These are phyloP conservation scores for Entelurus aequoreus DNA, from an alignment of 2,113 vertebrate species.

Conservation along the genomic window DNA sequence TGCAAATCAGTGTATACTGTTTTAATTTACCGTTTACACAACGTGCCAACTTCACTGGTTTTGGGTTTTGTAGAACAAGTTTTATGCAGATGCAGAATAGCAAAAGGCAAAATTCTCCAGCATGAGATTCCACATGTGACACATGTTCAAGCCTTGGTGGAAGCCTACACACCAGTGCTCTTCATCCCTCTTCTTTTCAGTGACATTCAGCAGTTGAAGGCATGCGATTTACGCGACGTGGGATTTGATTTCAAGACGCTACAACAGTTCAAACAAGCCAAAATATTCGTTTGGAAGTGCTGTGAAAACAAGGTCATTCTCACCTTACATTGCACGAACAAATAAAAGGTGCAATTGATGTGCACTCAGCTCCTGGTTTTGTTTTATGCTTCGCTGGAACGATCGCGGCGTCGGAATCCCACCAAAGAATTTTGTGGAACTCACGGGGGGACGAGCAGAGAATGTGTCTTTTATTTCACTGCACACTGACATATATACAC, in stretches of 20 bases:
- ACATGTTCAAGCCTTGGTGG: background rate
- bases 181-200: background rate
- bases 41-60: no score
- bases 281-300: constrained; percentile 15
- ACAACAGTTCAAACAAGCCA: constrained; percentile 18
- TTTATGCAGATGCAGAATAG: no score
- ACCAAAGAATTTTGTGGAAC: constrained; percentile 44
- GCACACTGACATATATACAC: constrained; percentile 27
- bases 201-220: constrained; percentile 4
- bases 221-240: constrained; percentile 9
- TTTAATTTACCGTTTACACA: no score
- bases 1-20: no score
- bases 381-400: constrained; percentile 57
- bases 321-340: constrained; percentile 39
- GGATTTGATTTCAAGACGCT: constrained; percentile 16
- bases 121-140: background rate
- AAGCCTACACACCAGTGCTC: background rate
- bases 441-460: constrained; percentile 38
- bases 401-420: constrained; percentile 34
- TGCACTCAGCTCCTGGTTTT: constrained; percentile 35
- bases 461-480: constrained; percentile 43
- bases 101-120: background rate
- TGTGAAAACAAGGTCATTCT: constrained; percentile 28
- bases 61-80: no score
- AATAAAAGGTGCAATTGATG: constrained; percentile 64